Percentiles rank a stretch among this genome's conserved stretches.
These are phyloP conservation scores for Drosophila parabipectinata DNA, from an alignment of 1,140 invertebrate genomes.

Conservation along the genomic window DNA sequence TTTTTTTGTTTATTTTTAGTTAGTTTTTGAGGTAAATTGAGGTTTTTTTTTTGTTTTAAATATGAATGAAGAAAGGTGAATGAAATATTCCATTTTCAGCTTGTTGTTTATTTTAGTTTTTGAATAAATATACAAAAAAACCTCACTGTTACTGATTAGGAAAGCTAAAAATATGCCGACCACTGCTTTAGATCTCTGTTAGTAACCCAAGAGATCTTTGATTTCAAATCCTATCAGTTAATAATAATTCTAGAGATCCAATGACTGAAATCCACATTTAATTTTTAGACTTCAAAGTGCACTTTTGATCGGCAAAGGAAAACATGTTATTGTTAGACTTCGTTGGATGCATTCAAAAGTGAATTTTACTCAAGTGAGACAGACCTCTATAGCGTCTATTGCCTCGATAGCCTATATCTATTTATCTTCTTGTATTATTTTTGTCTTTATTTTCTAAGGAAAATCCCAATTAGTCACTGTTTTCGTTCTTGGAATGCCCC, in stretches of 20 bases:
- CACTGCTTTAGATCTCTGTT: too few relatives aligned
- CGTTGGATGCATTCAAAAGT: conserved; percentile 46
- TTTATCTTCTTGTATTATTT: background rate
- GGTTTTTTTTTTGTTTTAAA: background rate
- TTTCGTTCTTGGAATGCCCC: conserved; percentile 27
- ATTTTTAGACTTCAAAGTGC: conserved; percentile 49
- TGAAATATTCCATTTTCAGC: background rate
- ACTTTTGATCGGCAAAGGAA: conserved; percentile 41
- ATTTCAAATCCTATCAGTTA: too few relatives aligned
- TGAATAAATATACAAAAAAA: background rate
- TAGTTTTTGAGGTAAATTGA: background rate
- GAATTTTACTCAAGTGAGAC: background rate
- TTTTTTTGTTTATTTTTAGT: conserved; percentile 57
- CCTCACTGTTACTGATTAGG: background rate
- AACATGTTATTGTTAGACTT: conserved; percentile 48
- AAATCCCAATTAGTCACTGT: conserved; percentile 78
- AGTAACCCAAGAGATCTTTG: too few relatives aligned
- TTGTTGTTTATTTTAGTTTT: conserved; percentile 1
- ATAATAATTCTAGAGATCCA: background rate
- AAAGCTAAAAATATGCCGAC: background rate
- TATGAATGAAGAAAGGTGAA: conserved; percentile 1
- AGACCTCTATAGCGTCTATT: too few relatives aligned
- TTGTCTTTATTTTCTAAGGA: conserved; percentile 29
- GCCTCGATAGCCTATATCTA: too few relatives aligned
- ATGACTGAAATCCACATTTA: background rate